These are phyloP conservation scores for Heliconius himera DNA, from an alignment of 1,140 invertebrate genomes.

Conservation along the genomic window DNA sequence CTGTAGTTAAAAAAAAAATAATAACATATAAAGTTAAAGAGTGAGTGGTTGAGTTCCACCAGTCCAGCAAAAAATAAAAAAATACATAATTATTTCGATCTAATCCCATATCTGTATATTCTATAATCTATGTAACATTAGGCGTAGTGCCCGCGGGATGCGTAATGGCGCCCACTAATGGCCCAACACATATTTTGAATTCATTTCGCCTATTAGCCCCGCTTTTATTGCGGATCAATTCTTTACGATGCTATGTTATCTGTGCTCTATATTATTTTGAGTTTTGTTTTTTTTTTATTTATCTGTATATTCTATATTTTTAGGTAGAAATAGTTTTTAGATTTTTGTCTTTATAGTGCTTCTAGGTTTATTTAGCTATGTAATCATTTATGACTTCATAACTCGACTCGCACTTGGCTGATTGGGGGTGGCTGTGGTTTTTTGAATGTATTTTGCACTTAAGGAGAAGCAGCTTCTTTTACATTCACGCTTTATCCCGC, in stretches of 20 bases:
- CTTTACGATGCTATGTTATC: conserved; percentile 49
- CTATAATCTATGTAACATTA: conserved; percentile 49
- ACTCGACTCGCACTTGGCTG: too few relatives aligned
- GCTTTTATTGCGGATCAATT: conserved; percentile 51
- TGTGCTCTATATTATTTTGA: conserved; percentile 36
- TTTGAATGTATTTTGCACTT: too few relatives aligned
- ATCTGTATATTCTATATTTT: neutral
- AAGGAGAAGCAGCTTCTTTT: neutral
- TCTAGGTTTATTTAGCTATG: too few relatives aligned
- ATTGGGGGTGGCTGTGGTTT: too few relatives aligned
- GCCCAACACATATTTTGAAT: conserved; percentile 72
- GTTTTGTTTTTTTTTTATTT: conserved; percentile 20
- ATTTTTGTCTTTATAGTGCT: too few relatives aligned
- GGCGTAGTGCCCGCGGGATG: conserved; percentile 58
- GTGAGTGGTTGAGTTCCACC: too few relatives aligned
- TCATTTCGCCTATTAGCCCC: conserved; percentile 60
- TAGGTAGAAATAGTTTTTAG: neutral
- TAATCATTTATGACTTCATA: too few relatives aligned
- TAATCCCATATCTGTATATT: conserved; percentile 12
- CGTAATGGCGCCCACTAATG: conserved; percentile 65
- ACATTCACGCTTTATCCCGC: neutral
- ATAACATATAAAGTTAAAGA: too few relatives aligned
- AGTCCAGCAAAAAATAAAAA: neutral
- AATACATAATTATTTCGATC: neutral
- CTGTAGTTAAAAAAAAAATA: too few relatives aligned